These are phyloP conservation scores for Aythya baeri DNA, from an alignment of 2,113 vertebrate genomes.

Conservation along the genomic window DNA sequence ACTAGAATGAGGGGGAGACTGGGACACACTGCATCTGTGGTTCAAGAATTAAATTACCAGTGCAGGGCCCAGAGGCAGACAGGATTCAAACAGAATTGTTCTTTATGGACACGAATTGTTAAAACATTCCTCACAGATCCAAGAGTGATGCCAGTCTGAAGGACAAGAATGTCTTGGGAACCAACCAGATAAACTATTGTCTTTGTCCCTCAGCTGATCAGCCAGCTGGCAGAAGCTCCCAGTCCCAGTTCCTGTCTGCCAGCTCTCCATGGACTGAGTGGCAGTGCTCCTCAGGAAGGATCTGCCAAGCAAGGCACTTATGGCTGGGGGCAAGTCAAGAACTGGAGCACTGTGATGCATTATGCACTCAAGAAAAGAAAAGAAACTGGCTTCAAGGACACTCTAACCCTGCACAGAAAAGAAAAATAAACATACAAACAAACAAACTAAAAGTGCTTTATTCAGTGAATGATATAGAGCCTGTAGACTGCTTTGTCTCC, in stretches of 20 bases:
- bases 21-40: no score
- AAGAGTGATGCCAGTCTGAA: not conserved
- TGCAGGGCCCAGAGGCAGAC: no score
- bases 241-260: not conserved
- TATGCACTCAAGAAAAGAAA: not conserved
- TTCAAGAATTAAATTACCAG: no score
- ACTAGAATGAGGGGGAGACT: no score
- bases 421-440: no score
- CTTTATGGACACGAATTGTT: no score
- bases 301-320: not conserved
- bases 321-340: not conserved
- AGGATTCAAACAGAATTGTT: no score
- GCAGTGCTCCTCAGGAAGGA: not conserved
- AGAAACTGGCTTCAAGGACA: not conserved
- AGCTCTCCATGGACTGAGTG: not conserved
- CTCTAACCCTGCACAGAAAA: not conserved
- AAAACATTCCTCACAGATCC: not conserved
- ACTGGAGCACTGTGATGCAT: not conserved
- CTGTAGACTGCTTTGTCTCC: not conserved
- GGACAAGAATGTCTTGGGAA: slow-evolving; percentile 10
- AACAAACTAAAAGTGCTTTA: accelerated
- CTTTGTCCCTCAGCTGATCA: slow-evolving; percentile 23
- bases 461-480: not conserved
- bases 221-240: slow-evolving; percentile 21
- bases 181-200: slow-evolving; percentile 30